Base-by-base conservation (phyloP, 2,113 vertebrate species). In the Thamnaconus septentrionalis region DNA sequence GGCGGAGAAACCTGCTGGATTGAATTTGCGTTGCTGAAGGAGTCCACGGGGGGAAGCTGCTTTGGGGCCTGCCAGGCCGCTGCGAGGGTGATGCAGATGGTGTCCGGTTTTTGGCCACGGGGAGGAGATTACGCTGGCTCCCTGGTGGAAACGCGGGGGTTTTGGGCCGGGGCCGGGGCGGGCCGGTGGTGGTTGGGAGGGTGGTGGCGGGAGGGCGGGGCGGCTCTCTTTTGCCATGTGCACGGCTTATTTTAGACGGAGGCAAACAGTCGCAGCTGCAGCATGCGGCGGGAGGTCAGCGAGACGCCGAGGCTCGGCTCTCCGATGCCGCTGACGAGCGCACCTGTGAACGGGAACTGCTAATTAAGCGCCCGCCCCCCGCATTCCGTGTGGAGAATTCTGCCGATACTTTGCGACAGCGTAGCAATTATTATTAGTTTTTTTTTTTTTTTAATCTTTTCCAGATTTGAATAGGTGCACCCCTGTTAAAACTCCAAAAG, bases 21-120 rank as follows among this genome's bases (percentile, higher is more conserved):
- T 11, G 18, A 49, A 64, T 46, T 82, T 82, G 73, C 79, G 76
- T 78, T 61, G 59, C 60, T 49, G 53, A 78, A 68, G 59, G 4
- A 56, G 59, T 67, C 75, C 69, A 69, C 75, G 64, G 75, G 44
- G 10, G 72, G 53, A 71, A 71, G 63, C 55, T 64, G 56, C 64
- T 54, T 49, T 11, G 48, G 71, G 74, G 43, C 47, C 57, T 76
- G 78, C 75, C 75, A 66, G 71, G 50, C 59, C 1, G 10, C 71
- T 69, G 61, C 58, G 54, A 72, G 78, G 67, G 69, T 73, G 75
- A 73, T 78, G 47, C 80, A 85, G 83, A 85, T 84, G 85, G 78
- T 67, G 75, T 43, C 54, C 52, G 54, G 70, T 65, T 31, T 31
- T 12, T 59, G 60, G 78, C 81, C 76, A 79, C 46, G 0, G 69